Percentiles rank a stretch among this genome's conserved stretches.
Conservation (phyloP, 2,797 vertebrate genomes). For the Sebastes variabilis region DNA sequence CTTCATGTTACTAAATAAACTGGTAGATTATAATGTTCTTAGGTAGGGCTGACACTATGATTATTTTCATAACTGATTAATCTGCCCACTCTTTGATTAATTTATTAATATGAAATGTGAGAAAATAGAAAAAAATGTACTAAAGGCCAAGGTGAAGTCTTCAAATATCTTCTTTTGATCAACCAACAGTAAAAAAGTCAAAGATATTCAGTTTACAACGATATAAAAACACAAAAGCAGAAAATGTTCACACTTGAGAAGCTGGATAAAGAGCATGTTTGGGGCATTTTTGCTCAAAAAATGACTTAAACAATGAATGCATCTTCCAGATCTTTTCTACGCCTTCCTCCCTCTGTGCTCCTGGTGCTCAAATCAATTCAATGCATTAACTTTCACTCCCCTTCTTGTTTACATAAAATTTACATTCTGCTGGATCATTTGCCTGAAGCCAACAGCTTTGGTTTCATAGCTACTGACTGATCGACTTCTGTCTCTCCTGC, state of each 20-base stretch:
- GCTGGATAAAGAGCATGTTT: background rate
- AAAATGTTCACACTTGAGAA: background rate
- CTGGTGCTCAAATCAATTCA: slow-evolving; percentile 23
- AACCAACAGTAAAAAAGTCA: background rate
- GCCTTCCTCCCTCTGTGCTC: background rate
- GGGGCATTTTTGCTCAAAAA: background rate
- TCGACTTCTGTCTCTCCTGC: background rate
- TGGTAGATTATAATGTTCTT: background rate
- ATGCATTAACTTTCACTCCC: background rate
- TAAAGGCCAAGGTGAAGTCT: background rate
- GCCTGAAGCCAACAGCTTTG: background rate
- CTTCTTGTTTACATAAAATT: slow-evolving; percentile 50
- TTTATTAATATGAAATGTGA: background rate
- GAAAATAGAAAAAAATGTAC: too few relatives aligned
- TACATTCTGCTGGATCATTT: slow-evolving; percentile 40
- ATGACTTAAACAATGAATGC: background rate
- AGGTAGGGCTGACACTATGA: background rate
- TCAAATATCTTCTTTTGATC: background rate
- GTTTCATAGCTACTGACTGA: background rate
- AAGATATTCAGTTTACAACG: background rate
- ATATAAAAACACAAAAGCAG: background rate
- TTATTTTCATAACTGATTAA: background rate
- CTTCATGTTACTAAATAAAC: slow-evolving; percentile 11
- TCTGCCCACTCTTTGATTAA: background rate
- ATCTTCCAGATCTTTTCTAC: background rate